Conservation (phyloP, 2,888 invertebrate species). For the Tanypteryx hageni region DNA sequence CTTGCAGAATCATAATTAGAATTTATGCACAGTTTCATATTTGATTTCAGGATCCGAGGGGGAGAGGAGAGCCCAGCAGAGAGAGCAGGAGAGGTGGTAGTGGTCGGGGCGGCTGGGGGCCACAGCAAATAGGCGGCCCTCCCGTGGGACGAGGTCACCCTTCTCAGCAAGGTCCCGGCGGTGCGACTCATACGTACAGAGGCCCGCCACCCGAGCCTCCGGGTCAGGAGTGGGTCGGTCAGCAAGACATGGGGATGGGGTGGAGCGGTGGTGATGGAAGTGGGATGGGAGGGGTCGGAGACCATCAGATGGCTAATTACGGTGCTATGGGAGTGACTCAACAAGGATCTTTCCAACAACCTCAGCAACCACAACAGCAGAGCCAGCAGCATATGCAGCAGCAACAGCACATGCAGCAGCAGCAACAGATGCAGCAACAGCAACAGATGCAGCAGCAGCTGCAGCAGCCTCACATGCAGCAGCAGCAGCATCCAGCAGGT, state of each 20-base stretch:
- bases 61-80: constrained; percentile 79
- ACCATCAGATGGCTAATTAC: constrained; percentile 64
- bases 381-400: constrained; percentile 71
- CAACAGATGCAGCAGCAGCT: constrained; percentile 70
- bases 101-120: constrained; percentile 73
- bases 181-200: neutral
- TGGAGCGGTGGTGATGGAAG: constrained; percentile 3
- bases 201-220: constrained; percentile 19
- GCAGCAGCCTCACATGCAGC: constrained; percentile 70
- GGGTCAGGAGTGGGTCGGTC: constrained; percentile 24
- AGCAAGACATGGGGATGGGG: constrained; percentile 34
- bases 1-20: neutral
- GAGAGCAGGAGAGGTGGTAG: constrained; percentile 81
- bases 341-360: neutral
- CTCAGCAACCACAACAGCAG: constrained; percentile 71
- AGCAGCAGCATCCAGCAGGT: constrained; percentile 49
- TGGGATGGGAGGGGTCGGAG: neutral
- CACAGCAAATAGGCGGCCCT: constrained; percentile 68
- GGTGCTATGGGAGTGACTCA: neutral
- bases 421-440: constrained; percentile 73
- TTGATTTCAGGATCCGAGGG: constrained; percentile 76
- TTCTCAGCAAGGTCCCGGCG: constrained; percentile 1
- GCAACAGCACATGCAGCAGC: constrained; percentile 70
- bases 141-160: constrained; percentile 59
- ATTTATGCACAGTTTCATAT: neutral